phyloP scores from a whole-genome alignment of 2,888 invertebrate genomes.

The Phania funesta region DNA sequence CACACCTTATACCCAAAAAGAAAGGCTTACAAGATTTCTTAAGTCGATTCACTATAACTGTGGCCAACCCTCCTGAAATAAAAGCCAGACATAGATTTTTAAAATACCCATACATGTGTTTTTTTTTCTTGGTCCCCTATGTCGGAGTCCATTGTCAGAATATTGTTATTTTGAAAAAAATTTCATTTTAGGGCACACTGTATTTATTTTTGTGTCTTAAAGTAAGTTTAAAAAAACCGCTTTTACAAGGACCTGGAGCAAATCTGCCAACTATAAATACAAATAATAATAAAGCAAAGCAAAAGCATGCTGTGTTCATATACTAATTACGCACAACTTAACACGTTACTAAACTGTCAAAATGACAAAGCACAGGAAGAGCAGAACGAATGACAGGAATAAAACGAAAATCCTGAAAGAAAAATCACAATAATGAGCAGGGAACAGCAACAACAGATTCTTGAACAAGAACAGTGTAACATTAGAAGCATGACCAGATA shows the following conservation, averaged over 20 bases:
- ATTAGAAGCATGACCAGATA: slow-evolving; percentile 17
- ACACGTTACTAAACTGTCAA: slow-evolving; percentile 59
- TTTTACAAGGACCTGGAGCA: neutral
- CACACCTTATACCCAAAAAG: too few relatives aligned
- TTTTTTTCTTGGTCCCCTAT: too few relatives aligned
- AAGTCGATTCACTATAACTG: too few relatives aligned
- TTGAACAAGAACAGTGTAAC: slow-evolving; percentile 15
- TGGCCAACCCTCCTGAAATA: too few relatives aligned
- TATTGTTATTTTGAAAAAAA: too few relatives aligned
- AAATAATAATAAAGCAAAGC: neutral
- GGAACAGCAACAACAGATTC: neutral
- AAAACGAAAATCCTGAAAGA: slow-evolving; percentile 13
- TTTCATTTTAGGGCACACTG: too few relatives aligned
- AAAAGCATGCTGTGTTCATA: slow-evolving; percentile 60
- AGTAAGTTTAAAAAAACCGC: too few relatives aligned
- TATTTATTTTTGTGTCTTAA: too few relatives aligned
- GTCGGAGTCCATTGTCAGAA: too few relatives aligned
- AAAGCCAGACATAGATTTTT: too few relatives aligned
- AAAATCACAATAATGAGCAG: slow-evolving; percentile 17
- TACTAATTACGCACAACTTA: slow-evolving; percentile 67
- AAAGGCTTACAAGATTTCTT: too few relatives aligned
- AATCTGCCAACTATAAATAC: neutral
- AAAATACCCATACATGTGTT: too few relatives aligned
- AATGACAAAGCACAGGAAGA: slow-evolving; percentile 55
- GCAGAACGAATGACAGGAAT: neutral